Base-by-base conservation (phyloP, 2,113 vertebrate genomes). In the Prunella himalayana region DNA sequence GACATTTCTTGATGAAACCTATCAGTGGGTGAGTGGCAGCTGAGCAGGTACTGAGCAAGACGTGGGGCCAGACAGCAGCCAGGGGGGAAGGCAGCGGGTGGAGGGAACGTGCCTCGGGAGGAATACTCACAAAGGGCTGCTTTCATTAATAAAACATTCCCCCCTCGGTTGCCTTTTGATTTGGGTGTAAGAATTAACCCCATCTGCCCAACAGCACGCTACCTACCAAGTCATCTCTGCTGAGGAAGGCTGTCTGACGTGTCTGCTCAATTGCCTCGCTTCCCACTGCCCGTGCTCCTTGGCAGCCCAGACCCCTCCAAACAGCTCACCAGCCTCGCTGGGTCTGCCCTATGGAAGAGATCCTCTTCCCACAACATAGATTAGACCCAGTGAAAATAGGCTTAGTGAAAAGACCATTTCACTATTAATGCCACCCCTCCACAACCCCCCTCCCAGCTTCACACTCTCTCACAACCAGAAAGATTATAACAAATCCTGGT, bases 81-180 rank as follows among this genome's bases (percentile, higher is more conserved):
- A 95, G 88, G 90, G 90, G 95, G 94, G 88, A 96, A 96, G 92
- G 95, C 90, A 94, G 90, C 77, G 86, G 90, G 93, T 86, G 94
- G 94, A 96, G 92, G 69, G 93, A 95, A 96, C 61, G 72, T 96
- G 95, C 95, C 95, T 97, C 94, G 0, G 90, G 96, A 96, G 94
- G 69, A 97, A 96, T 92, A 90, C 95, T 96, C 93, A 95, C 95
- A 96, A 96, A 96, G 94, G 96, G 94, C 90, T 96, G 95, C 93
- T 97, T 96, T 96, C 95, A 97, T 96, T 97, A 97, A 96, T 97
- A 97, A 97, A 96, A 95, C 96, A 97, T 97, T 97, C 94, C 95
- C 93, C 96, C 92, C 95, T 94, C 85, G 5, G 92, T 96, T 39
- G 92, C 92, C 95, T 96, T 96, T 95, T 97, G 93, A 97, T 97